Percentiles rank a stretch among this genome's conserved stretches.
Evolutionary conservation across 2,797 vertebrate species (phyloP).

Genomic region (Fistularia commersonii): DNA sequence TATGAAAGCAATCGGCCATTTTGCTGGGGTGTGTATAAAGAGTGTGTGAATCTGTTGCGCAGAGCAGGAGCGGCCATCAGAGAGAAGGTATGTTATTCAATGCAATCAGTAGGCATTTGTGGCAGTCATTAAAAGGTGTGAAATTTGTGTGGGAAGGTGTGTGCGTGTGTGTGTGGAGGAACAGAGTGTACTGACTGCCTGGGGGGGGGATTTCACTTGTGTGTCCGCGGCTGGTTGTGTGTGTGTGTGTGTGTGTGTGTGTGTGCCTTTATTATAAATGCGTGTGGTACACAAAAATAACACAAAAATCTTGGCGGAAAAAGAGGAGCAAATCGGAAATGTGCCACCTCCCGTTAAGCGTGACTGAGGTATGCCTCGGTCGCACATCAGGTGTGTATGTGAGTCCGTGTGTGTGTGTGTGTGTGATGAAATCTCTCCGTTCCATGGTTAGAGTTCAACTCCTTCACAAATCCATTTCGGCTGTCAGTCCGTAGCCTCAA

Average conservation of each 20-base stretch:
- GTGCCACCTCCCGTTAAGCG: slow-evolving; percentile 30
- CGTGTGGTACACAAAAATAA: slow-evolving; percentile 24
- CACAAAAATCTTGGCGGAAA: slow-evolving; percentile 42
- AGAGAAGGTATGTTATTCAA: slow-evolving; percentile 36
- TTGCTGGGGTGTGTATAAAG: slow-evolving; percentile 13
- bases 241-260: slow-evolving; percentile 13
- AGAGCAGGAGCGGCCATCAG: slow-evolving; percentile 5
- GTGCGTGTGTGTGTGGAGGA: slow-evolving; percentile 15
- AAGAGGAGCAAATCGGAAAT: slow-evolving; percentile 42
- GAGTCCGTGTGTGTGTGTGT: slow-evolving; percentile 29
- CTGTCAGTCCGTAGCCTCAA: slow-evolving; percentile 34
- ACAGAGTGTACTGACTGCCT: slow-evolving; percentile 12
- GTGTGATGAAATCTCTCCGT: slow-evolving; percentile 43
- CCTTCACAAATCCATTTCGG: slow-evolving; percentile 44
- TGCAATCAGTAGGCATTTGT: slow-evolving; percentile 59
- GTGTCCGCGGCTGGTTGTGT: neutral
- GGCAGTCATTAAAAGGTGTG: slow-evolving; percentile 60
- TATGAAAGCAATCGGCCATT: slow-evolving; percentile 52
- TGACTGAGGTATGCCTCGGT: slow-evolving; percentile 29
- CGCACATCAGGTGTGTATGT: slow-evolving; percentile 10
- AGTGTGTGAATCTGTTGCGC: slow-evolving; percentile 11
- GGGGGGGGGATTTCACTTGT: slow-evolving; percentile 9
- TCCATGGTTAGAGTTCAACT: slow-evolving; percentile 46
- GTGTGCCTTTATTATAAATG: neutral
- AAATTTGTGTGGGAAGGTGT: slow-evolving; percentile 42